A percentile compares a stretch with the other conserved stretches of the same genome.
Evolutionary conservation across 2,113 vertebrate species (phyloP).

Genomic region (Melanotaenia duboulayi): DNA sequence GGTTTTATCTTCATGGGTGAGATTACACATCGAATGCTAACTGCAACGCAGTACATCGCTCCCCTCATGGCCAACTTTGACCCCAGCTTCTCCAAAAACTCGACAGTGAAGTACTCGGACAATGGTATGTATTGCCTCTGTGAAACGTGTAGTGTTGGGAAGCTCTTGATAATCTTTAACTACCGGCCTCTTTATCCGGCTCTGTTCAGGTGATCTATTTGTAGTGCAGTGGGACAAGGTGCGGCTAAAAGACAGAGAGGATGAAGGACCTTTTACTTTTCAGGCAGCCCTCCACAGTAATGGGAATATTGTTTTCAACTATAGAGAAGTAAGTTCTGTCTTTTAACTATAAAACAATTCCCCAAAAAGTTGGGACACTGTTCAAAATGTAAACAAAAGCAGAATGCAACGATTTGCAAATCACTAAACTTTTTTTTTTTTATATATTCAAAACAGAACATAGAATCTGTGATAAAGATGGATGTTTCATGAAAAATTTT

Average conservation of each 20-base stretch:
- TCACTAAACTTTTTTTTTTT: too few relatives aligned
- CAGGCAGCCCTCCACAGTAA: slow-evolving; percentile 87
- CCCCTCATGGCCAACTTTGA: slow-evolving; percentile 99
- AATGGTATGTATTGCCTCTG: slow-evolving; percentile 86
- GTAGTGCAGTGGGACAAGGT: slow-evolving; percentile 93
- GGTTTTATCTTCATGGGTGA: slow-evolving; percentile 96
- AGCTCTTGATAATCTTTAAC: slow-evolving; percentile 10
- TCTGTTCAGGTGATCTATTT: slow-evolving; percentile 85
- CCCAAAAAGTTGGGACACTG: too few relatives aligned
- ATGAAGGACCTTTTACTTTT: slow-evolving; percentile 89
- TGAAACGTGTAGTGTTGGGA: too few relatives aligned
- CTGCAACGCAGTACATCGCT: slow-evolving; percentile 93
- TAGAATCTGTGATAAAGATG: too few relatives aligned
- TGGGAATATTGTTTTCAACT: slow-evolving; percentile 89
- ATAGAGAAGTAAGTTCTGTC: slow-evolving; percentile 84
- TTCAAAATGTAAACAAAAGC: too few relatives aligned
- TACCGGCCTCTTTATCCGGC: neutral
- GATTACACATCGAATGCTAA: slow-evolving; percentile 94
- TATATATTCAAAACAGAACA: too few relatives aligned
- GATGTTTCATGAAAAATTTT: too few relatives aligned
- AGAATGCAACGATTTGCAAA: too few relatives aligned
- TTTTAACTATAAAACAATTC: neutral
- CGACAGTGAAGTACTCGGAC: slow-evolving; percentile 91
- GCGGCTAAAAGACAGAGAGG: slow-evolving; percentile 87
- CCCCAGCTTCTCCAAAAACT: slow-evolving; percentile 91